phyloP scores from a whole-genome alignment of 2,113 vertebrate genomes.

The Esox niger region DNA sequence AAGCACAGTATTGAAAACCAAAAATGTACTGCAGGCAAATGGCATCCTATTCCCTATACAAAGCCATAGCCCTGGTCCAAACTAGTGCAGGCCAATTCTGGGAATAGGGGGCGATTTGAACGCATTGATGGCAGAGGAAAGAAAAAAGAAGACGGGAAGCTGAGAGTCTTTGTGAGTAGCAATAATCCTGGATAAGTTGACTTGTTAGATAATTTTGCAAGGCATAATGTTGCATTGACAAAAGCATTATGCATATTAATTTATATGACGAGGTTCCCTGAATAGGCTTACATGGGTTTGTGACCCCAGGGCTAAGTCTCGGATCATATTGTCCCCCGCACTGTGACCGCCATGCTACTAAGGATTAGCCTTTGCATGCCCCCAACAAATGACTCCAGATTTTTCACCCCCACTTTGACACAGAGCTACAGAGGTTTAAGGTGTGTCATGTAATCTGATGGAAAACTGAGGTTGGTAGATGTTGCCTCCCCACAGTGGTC shows the following conservation, averaged over 20 bases:
- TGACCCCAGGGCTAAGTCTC: conserved; percentile 2
- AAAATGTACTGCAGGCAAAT: no score
- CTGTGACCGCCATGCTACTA: neutral
- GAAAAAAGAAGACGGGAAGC: neutral
- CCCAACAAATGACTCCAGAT: neutral
- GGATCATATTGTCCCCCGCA: conserved; percentile 3
- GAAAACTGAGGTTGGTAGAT: no score
- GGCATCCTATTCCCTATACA: no score
- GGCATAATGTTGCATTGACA: neutral
- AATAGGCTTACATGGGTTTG: conserved; percentile 2
- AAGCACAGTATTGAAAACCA: no score
- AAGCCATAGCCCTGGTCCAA: no score
- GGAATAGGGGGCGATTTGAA: neutral
- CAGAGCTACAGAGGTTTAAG: no score
- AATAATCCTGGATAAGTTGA: neutral
- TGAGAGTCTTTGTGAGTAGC: neutral
- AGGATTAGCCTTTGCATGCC: neutral
- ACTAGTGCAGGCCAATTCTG: neutral
- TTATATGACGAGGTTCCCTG: neutral
- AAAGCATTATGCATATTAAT: neutral
- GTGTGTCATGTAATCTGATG: no score
- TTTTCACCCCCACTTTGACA: neutral
- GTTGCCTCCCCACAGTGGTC: no score
- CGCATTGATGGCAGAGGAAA: neutral
- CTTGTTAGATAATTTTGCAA: neutral